phyloP scores from a whole-genome alignment of 1,140 invertebrate genomes.

The Octopus sinensis region DNA sequence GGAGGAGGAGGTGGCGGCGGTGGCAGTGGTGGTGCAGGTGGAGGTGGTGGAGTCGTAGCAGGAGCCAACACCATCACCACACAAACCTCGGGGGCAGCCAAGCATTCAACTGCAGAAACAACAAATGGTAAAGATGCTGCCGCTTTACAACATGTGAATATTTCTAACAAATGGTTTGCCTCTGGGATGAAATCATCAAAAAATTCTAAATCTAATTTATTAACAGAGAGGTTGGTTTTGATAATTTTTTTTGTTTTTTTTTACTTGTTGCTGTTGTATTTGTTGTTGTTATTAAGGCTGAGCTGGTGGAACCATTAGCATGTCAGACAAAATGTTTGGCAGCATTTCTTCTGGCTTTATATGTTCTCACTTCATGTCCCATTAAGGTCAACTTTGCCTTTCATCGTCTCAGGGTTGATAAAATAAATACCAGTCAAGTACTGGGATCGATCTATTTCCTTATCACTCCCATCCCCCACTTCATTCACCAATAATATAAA shows the following conservation, averaged over 20 bases:
- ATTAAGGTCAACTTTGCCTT: too few relatives aligned
- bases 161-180: neutral
- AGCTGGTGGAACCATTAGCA: neutral
- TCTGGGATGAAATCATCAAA: neutral
- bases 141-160: neutral
- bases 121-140: neutral
- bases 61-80: neutral
- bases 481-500: too few relatives aligned
- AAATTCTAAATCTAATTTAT: conserved; percentile 8
- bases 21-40: neutral
- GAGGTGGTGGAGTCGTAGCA: neutral
- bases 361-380: too few relatives aligned
- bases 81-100: neutral
- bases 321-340: too few relatives aligned
- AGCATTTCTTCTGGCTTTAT: too few relatives aligned
- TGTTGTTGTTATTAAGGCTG: neutral
- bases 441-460: too few relatives aligned
- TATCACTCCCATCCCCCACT: too few relatives aligned
- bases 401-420: too few relatives aligned
- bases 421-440: too few relatives aligned
- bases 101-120: neutral
- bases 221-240: neutral
- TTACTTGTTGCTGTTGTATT: neutral
- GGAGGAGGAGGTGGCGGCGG: conserved; percentile 11
- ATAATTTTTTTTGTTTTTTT: neutral